Conservation (phyloP, 2,797 vertebrate species). For the Bradypodion ventrale region DNA sequence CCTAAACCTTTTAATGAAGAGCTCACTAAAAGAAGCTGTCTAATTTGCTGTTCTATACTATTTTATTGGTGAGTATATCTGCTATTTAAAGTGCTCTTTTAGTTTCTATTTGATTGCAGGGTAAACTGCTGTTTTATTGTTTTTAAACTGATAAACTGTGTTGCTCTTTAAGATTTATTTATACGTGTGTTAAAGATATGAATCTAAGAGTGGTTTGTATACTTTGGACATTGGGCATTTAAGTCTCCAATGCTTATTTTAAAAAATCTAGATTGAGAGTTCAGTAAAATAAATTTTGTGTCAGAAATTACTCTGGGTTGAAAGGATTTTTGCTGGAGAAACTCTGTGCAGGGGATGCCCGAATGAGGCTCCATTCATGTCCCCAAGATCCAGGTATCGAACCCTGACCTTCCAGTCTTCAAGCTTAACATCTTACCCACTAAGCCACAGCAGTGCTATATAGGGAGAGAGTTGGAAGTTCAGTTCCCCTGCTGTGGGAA, state of each 20-base stretch:
- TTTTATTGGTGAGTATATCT: constrained; percentile 14
- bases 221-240: not conserved
- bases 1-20: not conserved
- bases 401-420: too few species aligned
- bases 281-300: too few species aligned
- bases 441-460: too few species aligned
- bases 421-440: too few species aligned
- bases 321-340: too few species aligned
- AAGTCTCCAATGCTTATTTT: not conserved
- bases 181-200: not conserved
- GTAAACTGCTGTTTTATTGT: constrained; percentile 5
- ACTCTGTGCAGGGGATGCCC: too few species aligned
- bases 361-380: too few species aligned
- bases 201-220: not conserved
- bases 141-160: not conserved
- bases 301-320: too few species aligned
- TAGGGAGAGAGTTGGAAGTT: too few species aligned
- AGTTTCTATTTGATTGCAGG: not conserved
- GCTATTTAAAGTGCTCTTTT: constrained; percentile 12
- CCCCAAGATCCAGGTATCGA: too few species aligned
- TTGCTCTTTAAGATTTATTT: not conserved
- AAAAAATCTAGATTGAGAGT: too few species aligned
- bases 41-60: constrained; percentile 7
- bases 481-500: too few species aligned
- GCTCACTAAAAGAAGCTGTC: not conserved